Evolutionary conservation across 2,113 vertebrate species (phyloP), one percentile per base, ranked within the genome.

Genomic region (Hippoglossus stenolepis): DNA sequence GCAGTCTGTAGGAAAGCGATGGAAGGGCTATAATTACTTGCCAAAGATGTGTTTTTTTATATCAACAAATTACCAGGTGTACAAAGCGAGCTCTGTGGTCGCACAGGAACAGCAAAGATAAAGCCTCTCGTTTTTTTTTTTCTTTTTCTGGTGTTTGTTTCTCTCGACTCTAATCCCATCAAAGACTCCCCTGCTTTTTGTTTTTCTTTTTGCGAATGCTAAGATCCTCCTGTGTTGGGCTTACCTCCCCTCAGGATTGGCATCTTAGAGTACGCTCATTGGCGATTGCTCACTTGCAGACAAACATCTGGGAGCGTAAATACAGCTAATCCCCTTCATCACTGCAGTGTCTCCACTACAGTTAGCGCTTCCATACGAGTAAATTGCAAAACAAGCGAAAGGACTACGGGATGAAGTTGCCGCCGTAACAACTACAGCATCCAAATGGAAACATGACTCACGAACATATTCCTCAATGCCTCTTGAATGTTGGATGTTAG

Each of bases 111-210:
- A 0, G 74, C n/a, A 43, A 47, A 80, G 86, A 91, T 88, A 78
- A 91, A 89, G 74, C 75, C 63, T n/a, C 62, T 54, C 28, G 0
- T 47, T 38, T 70, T 0, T 43, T 0, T 43, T 43, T 43, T 49
- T 86, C 84, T 79, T 79, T 77, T 63, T 67, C 73, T 18, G 21
- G 40, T 86, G 80, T 89, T 85, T 85, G 83, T 61, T 40, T 87
- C 89, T 90, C 83, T 76, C 67, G 72, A 85, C 85, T 87, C 75
- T 92, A 91, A 93, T 92, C 88, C 92, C 87, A 88, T 91, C 92
- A 91, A 91, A 91, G 87, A 70, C 69, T 87, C 75, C 65, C 64
- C 45, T 73, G 81, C 70, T 72, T 87, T 85, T 85, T 86, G 53
- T 84, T 87, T 89, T 90, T 70, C 72, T 69, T 73, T 5, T 70